Percentiles rank a stretch among this genome's conserved stretches.
Conservation (phyloP, 2,797 vertebrate genomes). For the Pseudocheirus occidentalis region DNA sequence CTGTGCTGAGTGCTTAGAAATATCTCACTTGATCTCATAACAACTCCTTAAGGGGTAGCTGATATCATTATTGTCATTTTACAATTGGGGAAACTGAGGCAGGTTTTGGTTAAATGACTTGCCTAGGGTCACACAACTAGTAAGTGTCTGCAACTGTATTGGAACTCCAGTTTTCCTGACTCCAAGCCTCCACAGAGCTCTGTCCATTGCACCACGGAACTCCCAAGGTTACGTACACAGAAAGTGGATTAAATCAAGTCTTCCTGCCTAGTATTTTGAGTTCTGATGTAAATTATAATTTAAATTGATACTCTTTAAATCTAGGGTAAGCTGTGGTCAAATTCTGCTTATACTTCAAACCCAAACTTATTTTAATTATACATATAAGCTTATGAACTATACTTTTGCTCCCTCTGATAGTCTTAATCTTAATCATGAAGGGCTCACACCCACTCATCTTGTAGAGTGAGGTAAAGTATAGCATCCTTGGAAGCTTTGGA, state of each 20-base stretch:
- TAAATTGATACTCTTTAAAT: constrained; percentile 53
- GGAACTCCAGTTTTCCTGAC: too few species aligned
- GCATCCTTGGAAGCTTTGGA: constrained; percentile 39
- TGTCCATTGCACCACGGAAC: not conserved
- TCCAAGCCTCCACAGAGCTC: too few species aligned
- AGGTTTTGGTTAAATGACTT: not conserved
- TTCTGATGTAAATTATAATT: constrained; percentile 60
- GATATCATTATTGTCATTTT: not conserved
- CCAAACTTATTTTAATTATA: constrained; percentile 53
- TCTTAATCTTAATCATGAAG: not conserved
- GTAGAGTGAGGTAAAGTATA: constrained; percentile 10
- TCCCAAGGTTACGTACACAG: not conserved
- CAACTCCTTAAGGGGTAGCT: not conserved
- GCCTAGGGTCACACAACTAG: not conserved
- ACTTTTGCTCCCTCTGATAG: constrained; percentile 34
- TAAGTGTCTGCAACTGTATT: too few species aligned
- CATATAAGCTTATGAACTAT: constrained; percentile 37
- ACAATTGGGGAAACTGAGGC: not conserved
- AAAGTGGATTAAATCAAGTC: constrained; percentile 45
- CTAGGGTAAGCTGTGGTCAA: constrained; percentile 42
- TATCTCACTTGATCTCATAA: not conserved
- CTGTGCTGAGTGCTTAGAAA: not conserved
- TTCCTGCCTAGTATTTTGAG: constrained; percentile 17
- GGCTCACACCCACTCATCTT: not conserved
- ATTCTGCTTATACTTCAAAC: constrained; percentile 54